These are phyloP conservation scores for Buphagus erythrorhynchus DNA, from an alignment of 2,797 vertebrate genomes.

Conservation along the genomic window DNA sequence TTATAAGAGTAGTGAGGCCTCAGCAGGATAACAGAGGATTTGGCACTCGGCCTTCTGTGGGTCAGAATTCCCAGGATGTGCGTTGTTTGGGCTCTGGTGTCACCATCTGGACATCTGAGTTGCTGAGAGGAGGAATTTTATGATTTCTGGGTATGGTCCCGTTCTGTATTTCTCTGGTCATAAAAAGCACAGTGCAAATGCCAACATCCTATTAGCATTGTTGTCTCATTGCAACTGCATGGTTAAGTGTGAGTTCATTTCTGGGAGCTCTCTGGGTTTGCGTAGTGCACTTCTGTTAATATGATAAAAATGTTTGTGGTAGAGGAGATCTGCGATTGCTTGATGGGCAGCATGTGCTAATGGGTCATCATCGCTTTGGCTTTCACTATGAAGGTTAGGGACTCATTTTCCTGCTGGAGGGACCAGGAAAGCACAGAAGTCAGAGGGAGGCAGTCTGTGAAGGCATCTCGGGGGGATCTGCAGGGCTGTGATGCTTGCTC, in stretches of 20 bases:
- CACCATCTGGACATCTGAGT: background rate
- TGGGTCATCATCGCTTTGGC: background rate
- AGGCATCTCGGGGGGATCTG: background rate
- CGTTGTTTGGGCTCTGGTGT: background rate
- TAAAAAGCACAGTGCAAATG: background rate
- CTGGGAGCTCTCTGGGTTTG: conserved; percentile 1
- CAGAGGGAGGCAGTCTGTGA: background rate
- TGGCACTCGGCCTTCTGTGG: background rate
- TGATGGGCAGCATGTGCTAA: conserved; percentile 3
- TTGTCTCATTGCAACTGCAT: accelerated
- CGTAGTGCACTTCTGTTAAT: background rate
- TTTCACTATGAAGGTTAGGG: background rate
- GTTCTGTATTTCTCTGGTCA: background rate
- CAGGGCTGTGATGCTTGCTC: background rate
- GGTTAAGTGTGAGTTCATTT: background rate
- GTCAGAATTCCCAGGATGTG: accelerated
- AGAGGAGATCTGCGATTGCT: background rate
- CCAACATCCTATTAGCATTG: background rate
- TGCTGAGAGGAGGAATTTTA: background rate
- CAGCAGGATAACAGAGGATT: background rate
- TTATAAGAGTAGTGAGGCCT: accelerated
- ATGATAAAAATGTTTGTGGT: accelerated
- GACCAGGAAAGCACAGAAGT: background rate
- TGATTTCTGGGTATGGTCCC: accelerated
- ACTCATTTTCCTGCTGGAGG: background rate